These are phyloP conservation scores for Harpegnathos saltator DNA, from an alignment of 1,140 invertebrate species.

Conservation along the genomic window DNA sequence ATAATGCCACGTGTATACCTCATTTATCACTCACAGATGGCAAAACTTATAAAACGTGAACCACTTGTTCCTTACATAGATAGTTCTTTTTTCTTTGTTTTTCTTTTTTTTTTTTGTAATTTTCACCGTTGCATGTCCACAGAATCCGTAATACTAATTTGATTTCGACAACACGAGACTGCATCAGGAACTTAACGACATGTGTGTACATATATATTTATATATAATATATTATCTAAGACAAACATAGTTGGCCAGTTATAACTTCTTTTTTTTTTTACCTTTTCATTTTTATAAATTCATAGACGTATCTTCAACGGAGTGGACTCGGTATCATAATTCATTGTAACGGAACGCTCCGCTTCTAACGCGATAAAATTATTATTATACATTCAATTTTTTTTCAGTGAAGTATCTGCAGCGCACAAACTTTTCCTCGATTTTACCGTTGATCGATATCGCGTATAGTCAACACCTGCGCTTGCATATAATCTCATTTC, in stretches of 20 bases:
- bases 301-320: slow-evolving; percentile 72
- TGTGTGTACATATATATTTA: slow-evolving; percentile 72
- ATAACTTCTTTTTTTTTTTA: slow-evolving; percentile 67
- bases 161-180: slow-evolving; percentile 82
- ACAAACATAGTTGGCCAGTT: slow-evolving; percentile 81
- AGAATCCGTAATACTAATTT: slow-evolving; percentile 82
- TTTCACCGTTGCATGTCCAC: slow-evolving; percentile 72
- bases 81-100: slow-evolving; percentile 46
- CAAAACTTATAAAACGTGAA: slow-evolving; percentile 78
- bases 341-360: slow-evolving; percentile 60
- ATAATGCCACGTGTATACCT: slow-evolving; percentile 75
- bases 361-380: slow-evolving; percentile 59
- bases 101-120: slow-evolving; percentile 68
- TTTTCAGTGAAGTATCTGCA: slow-evolving; percentile 47
- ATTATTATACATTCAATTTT: slow-evolving; percentile 50
- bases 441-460: slow-evolving; percentile 55
- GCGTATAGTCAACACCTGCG: slow-evolving; percentile 8
- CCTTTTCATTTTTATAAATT: slow-evolving; percentile 72
- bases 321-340: slow-evolving; percentile 77
- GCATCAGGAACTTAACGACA: slow-evolving; percentile 83
- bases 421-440: slow-evolving; percentile 44
- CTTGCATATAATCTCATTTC: slow-evolving; percentile 25
- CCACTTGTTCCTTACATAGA: slow-evolving; percentile 58
- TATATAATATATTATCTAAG: slow-evolving; percentile 79
- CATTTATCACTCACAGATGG: slow-evolving; percentile 74